Conservation (phyloP, 2,888 invertebrate genomes). For the Ceratothoa steindachneri region DNA sequence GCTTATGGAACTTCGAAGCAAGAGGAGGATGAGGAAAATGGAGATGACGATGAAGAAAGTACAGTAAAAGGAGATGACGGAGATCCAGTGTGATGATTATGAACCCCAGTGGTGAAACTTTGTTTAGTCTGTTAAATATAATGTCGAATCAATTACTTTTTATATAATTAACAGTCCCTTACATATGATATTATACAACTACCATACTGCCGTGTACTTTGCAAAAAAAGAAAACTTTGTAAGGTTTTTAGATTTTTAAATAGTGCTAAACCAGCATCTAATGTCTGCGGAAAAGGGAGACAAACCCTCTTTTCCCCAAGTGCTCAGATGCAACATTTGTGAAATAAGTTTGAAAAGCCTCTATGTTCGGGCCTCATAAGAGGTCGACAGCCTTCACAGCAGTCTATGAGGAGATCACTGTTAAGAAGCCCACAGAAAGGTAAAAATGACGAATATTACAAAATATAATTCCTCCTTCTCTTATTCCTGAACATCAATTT, state of each 20-base stretch:
- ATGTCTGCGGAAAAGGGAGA: background rate
- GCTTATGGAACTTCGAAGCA: conserved; percentile 61
- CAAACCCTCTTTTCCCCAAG: background rate
- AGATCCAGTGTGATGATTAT: conserved; percentile 7
- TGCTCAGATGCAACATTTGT: background rate
- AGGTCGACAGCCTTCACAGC: background rate
- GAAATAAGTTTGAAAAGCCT: background rate
- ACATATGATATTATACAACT: conserved; percentile 2
- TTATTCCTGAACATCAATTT: no score
- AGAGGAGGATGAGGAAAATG: conserved; percentile 42
- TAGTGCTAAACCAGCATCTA: conserved; percentile 7
- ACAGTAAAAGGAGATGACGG: background rate
- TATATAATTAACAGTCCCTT: conserved; percentile 5
- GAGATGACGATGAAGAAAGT: conserved; percentile 32
- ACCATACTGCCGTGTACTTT: conserved; percentile 12
- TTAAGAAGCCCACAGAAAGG: background rate
- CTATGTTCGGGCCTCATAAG: background rate
- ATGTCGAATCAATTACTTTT: conserved; percentile 3
- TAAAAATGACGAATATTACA: no score
- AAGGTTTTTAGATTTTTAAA: background rate
- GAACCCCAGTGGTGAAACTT: background rate
- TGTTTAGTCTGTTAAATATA: conserved; percentile 21
- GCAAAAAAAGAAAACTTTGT: background rate
- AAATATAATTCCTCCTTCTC: no score
- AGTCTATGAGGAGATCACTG: background rate